Evolutionary conservation across 2,888 invertebrate genomes (phyloP), one percentile per base, ranked within the genome.

Genomic region (Aphidoletes aphidimyza): DNA sequence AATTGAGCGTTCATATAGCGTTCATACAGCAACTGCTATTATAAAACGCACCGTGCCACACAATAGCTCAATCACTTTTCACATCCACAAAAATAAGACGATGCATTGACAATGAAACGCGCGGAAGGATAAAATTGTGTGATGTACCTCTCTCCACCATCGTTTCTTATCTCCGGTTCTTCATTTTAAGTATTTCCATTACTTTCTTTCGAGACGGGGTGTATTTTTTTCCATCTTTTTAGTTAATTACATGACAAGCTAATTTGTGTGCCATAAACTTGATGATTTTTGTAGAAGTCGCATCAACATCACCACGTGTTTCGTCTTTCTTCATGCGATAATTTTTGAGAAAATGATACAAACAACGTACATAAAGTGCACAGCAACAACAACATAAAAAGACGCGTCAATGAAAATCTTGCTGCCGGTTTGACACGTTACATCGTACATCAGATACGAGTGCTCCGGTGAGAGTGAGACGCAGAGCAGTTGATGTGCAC

Each of bases 211-310:
- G 14, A 30, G 30, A 69, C 30, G 69, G 6, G 30, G 9, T 3
- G 8, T 30, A 17, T 69, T 54, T 54, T 54, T 54, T 19, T 30
- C 30, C 69, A 54, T 54, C 30, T 69, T 69, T 42, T 69, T n/a
- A 30, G 69, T 69, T 69, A 69, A 69, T 69, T 69, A 69, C 69
- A 69, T 69, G 69, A 69, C 69, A 69, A 69, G 69, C 69, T 69
- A 69, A 69, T 69, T 69, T 69, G 69, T n/a, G n/a, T 30, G 69
- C 69, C 69, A 69, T 69, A 69, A 69, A 69, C 11, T 69, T 69
- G 69, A 69, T 69, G 69, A 30, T 69, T 69, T 69, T 69, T 69
- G 69, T 30, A 69, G 30, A 30, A 69, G 69, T 26, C 11, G 69
- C n/a, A n/a, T n/a, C n/a, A 14, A 14, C 69, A 6, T 2, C 30